Conservation (phyloP, 1,140 invertebrate genomes). For the Calephelis nemesis region DNA sequence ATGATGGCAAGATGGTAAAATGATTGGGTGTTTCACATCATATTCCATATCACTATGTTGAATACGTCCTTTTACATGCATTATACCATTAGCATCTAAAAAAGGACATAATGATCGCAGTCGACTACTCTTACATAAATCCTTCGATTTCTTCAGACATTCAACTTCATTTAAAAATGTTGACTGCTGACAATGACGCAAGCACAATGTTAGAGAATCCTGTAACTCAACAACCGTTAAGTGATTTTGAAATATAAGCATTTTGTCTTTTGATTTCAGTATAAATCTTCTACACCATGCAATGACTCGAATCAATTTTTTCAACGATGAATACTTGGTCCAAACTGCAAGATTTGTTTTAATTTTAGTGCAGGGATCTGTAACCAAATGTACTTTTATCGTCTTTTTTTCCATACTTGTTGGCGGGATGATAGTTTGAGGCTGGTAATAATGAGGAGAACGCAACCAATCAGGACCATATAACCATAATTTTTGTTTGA, state of each 20-base stretch:
- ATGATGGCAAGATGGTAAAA: too few species aligned
- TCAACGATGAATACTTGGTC: neutral
- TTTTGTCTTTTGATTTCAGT: neutral
- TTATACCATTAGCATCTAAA: too few species aligned
- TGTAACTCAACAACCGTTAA: neutral
- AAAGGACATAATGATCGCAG: too few species aligned
- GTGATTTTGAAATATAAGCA: neutral
- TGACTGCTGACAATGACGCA: too few species aligned
- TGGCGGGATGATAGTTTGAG: neutral
- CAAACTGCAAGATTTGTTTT: neutral
- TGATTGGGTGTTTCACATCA: too few species aligned
- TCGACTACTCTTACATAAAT: too few species aligned
- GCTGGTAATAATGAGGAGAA: neutral
- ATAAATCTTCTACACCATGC: neutral
- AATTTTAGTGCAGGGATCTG: too few species aligned
- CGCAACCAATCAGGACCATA: neutral
- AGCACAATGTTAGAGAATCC: neutral
- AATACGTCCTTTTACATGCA: too few species aligned
- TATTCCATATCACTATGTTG: too few species aligned
- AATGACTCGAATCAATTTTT: neutral
- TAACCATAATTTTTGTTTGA: neutral
- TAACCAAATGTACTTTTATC: neutral
- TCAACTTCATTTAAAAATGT: too few species aligned
- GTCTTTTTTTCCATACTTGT: neutral
- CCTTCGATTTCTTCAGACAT: too few species aligned